A percentile compares a stretch with the other conserved stretches of the same genome.
Evolutionary conservation across 2,113 vertebrate species (phyloP).

Genomic region (Ovis aries): ARS-UI_Ramb_v3.0 NC_056064.1:36777001-36777500

Average conservation of each 20-base stretch:
- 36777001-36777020: not conserved
- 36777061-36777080: constrained; percentile 56
- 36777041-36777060: constrained; percentile 46
- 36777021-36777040: constrained; percentile 49
- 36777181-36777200: not conserved
- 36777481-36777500: not conserved
- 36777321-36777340: not conserved
- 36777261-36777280: not conserved
- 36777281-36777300: not conserved
- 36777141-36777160: constrained; percentile 52
- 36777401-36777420: not conserved
- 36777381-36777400: not conserved
- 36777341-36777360: not conserved
- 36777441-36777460: not conserved
- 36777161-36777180: not conserved
- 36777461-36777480: not conserved
- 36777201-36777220: not conserved
- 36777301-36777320: not conserved
- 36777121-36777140: constrained; percentile 62
- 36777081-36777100: constrained; percentile 36
- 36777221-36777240: not conserved
- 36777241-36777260: not conserved
- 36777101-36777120: constrained; percentile 58
- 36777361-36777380: not conserved
- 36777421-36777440: too few species aligned